Base-by-base conservation (phyloP, 1,140 invertebrate species). In the Glomeris maerens region DNA sequence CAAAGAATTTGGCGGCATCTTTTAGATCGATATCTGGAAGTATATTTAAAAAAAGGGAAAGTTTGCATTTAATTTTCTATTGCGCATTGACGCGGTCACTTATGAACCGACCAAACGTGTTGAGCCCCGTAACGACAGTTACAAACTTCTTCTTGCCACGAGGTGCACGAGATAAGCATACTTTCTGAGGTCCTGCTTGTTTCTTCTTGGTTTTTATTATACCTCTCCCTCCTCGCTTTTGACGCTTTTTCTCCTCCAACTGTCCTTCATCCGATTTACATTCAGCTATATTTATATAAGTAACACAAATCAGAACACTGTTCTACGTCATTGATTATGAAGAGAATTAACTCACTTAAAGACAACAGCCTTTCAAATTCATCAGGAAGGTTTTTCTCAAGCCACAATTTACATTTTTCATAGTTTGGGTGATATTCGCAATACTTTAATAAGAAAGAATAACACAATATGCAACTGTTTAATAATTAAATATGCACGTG, bases 101-200 rank as follows among this genome's bases (percentile, higher is more conserved):
- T 21, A 52, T n/a, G n/a, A 42, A 39, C 62, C 68, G 71, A 88
- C 86, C 88, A 74, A 91, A 94, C 55, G 86, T 86, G 64, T 79
- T 86, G 29, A 92, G 68, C 39, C 78, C 78, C 48, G 69, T 73
- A 27, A 80, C 66, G 21, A 79, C 70, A 2, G 95, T 99, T 0
- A 98, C 92, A 45, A 84, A 94, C 75, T 98, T 98, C 77, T 97
- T 98, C 64, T 98, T 98, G 45, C 94, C 94, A 59, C 95, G 75
- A 14, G 91, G 88, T 27, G 93, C 87, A 64, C 91, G 78, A 1
- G 84, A 93, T 10, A 97, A 73, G 59, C 80, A 69, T 31, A 81
- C 72, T 68, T 84, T 76, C 62, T 86, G 83, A 40, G 77, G 78
- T 56, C 79, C 79, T 62, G 82, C 62, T 55, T 66, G 79, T 65